A percentile compares a stretch with the other conserved stretches of the same genome.
Conservation (phyloP, 2,113 vertebrate species). For the Prunella fulvescens region DNA sequence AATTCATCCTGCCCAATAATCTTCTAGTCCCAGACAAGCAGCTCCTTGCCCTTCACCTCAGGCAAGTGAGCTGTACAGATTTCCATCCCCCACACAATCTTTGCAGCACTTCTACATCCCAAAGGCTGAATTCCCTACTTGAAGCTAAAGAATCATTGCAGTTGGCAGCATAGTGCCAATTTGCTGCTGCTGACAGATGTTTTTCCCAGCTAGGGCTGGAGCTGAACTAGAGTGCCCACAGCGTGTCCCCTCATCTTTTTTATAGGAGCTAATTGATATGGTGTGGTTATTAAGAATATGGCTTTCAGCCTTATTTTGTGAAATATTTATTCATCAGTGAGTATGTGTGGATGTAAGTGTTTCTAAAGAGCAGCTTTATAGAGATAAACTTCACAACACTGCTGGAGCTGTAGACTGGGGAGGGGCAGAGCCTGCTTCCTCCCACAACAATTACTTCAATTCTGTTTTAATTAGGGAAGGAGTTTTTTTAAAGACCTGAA, state of each 20-base stretch:
- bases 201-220: neutral
- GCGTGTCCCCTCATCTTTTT: neutral
- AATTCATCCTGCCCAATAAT: neutral
- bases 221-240: neutral
- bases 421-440: neutral
- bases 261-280: neutral
- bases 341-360: accelerated
- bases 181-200: neutral
- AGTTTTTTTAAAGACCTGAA: neutral
- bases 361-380: neutral
- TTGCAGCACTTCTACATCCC: neutral
- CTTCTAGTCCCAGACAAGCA: neutral
- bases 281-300: neutral
- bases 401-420: neutral
- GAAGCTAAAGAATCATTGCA: neutral
- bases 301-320: neutral
- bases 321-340: neutral
- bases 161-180: neutral
- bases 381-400: neutral
- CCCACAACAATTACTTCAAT: neutral
- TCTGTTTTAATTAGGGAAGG: neutral
- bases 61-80: neutral
- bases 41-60: neutral
- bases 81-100: neutral
- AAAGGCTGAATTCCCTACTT: neutral